Evolutionary conservation across 1,140 invertebrate genomes (phyloP), one percentile per base, ranked within the genome.

Genomic region (Ditylenchus dipsaci): DNA sequence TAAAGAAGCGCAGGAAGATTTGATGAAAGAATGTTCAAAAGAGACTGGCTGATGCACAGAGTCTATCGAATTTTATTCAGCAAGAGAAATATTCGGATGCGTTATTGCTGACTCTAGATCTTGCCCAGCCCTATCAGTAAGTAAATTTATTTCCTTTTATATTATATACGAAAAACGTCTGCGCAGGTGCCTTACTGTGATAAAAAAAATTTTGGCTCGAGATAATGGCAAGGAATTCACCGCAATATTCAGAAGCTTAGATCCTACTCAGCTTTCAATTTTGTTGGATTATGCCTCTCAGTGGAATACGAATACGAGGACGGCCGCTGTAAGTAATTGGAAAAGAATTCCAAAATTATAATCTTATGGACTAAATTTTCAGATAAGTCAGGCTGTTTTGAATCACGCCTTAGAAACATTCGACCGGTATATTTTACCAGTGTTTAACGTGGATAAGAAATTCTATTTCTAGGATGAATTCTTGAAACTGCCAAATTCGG

Each of bases 221-320:
- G 26, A 58, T 29, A n/a, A 64, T 43, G 42, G 67, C 13, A 61
- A 66, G 19, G 57, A 76, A 65, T 67, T 80, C 0, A 13, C 19
- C 13, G 15, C 43, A 1, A 56, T 79, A 26, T 65, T 80, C 19
- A 21, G 19, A 13, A 65, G 69, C 15, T 59, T 81, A 1, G 63
- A 73, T 27, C 42, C 23, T 1, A 67, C 66, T 9, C 76, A 82
- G 65, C 30, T 80, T 13, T 67, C 72, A 15, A 63, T 67, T n/a
- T 59, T 82, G 19, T 65, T 82, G 8, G 69, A 79, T 43, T 82
- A 76, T 53, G 66, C 74, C 8, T 68, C 76, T 11, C 72, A 80
- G 65, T 82, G 80, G 80, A 82, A 82, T 53, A 83, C 80, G 15
- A 82, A 82, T 49, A 82, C 63, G 11, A 64, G 74, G n/a, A 74